phyloP scores from a whole-genome alignment of 2,888 invertebrate species.

The Mechanitis mazaeus region DNA sequence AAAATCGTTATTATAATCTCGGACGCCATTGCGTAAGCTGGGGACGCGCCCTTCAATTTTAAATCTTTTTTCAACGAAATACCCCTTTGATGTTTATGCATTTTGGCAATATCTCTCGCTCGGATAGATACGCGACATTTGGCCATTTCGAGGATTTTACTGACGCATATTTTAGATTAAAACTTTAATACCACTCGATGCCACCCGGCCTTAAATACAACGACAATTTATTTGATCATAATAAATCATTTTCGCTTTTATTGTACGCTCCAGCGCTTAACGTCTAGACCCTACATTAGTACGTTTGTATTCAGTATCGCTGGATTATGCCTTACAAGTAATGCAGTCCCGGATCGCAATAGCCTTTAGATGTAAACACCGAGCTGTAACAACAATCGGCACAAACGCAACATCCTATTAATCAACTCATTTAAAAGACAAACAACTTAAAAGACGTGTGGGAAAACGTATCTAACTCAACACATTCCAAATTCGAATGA shows the following conservation, averaged over 20 bases:
- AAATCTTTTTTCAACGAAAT: slow-evolving; percentile 68
- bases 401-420: slow-evolving; percentile 64
- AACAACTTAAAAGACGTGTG: slow-evolving; percentile 66
- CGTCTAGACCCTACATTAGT: background rate
- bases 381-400: slow-evolving; percentile 46
- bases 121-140: slow-evolving; percentile 65
- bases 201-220: slow-evolving; percentile 30
- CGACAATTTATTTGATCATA: slow-evolving; percentile 44
- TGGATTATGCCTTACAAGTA: slow-evolving; percentile 21
- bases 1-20: slow-evolving; percentile 77
- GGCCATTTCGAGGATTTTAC: slow-evolving; percentile 65
- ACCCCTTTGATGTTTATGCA: slow-evolving; percentile 75
- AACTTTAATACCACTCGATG: slow-evolving; percentile 52
- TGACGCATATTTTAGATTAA: slow-evolving; percentile 73
- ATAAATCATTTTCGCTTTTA: slow-evolving; percentile 42
- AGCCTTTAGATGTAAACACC: slow-evolving; percentile 22
- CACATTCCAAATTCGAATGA: slow-evolving; percentile 75
- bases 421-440: slow-evolving; percentile 72
- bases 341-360: slow-evolving; percentile 7
- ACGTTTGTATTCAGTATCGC: slow-evolving; percentile 8
- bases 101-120: slow-evolving; percentile 72
- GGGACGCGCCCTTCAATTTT: slow-evolving; percentile 75
- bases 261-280: slow-evolving; percentile 15
- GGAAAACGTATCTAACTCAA: slow-evolving; percentile 67
- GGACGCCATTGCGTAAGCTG: slow-evolving; percentile 67